Base-by-base conservation (phyloP, 2,113 vertebrate genomes). In the Hippocampus zosterae region DNA sequence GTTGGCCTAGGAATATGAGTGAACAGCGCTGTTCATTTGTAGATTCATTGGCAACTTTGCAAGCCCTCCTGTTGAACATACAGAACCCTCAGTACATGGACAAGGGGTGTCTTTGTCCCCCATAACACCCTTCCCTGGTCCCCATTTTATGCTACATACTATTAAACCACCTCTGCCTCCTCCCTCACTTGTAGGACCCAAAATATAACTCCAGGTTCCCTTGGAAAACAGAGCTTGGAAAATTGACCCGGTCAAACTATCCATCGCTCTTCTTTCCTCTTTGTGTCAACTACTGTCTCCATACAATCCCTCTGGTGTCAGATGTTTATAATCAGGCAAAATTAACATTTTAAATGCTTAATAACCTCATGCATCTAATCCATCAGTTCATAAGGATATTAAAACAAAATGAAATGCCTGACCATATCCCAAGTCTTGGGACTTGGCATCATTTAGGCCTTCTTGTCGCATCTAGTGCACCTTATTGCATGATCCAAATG, bases 61-160 rank as follows among this genome's bases (percentile, higher is more conserved):
- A 81, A 84, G 80, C 75, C 86, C 90, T 83, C 88, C 90, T 91
- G 85, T 85, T 76, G 85, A 81, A 90, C 83, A 88, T 88, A 90
- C 88, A 62, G 77, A 81, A 88, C 66, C 71, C 72, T 74, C 87
- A 89, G 92, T 88, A 90, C 87, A 69, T 88, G 87, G 89, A 96
- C 92, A 96, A 96, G 91, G 84, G 85, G 70, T 55, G 87, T 85
- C 92, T 95, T 96, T 97, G 94, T 97, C 88, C 41, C 25, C 73
- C 84, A 82, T 89, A 83, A 80, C 85, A 82, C 84, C 84, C 86
- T 86, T 81, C 72, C 73, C 79, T 84, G 75, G 81, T 82, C 85
- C 86, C 81, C 81, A 74, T 86, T 81, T 84, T 82, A 79, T 79
- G 74, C 85, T 80, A 70, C 84, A 85, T 86, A 84, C 82, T 81